phyloP scores from a whole-genome alignment of 2,888 invertebrate genomes.

The Tipula lateralis region DNA sequence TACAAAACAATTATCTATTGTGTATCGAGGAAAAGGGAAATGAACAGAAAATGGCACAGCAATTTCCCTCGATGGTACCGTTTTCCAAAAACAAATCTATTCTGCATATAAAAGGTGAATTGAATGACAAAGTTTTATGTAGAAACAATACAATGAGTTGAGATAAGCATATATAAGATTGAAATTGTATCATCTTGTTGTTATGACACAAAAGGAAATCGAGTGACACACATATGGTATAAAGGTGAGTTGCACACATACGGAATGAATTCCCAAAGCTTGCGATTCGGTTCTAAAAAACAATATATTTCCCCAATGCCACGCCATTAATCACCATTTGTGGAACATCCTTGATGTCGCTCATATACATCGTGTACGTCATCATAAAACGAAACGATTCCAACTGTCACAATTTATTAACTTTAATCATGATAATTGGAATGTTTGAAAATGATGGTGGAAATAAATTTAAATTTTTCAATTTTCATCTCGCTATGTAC shows the following conservation, averaged over 20 bases:
- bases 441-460: neutral
- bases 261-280: neutral
- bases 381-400: no score
- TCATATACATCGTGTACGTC: neutral
- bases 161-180: neutral
- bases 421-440: slow-evolving; percentile 24
- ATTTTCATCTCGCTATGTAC: neutral
- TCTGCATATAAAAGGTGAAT: neutral
- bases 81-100: neutral
- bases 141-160: no score
- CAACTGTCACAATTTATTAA: neutral
- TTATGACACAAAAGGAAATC: neutral
- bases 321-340: neutral
- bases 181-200: neutral
- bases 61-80: no score
- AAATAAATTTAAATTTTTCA: neutral
- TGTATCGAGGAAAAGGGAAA: neutral
- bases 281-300: neutral
- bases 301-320: neutral
- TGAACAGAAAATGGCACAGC: neutral
- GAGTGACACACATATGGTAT: neutral
- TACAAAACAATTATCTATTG: neutral
- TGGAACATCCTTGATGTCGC: neutral
- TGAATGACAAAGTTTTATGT: neutral
- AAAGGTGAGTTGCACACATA: neutral